These are phyloP conservation scores for Zoanthus gigantus DNA, from an alignment of 92 coral and sea anemone species.

Conservation along the genomic window DNA sequence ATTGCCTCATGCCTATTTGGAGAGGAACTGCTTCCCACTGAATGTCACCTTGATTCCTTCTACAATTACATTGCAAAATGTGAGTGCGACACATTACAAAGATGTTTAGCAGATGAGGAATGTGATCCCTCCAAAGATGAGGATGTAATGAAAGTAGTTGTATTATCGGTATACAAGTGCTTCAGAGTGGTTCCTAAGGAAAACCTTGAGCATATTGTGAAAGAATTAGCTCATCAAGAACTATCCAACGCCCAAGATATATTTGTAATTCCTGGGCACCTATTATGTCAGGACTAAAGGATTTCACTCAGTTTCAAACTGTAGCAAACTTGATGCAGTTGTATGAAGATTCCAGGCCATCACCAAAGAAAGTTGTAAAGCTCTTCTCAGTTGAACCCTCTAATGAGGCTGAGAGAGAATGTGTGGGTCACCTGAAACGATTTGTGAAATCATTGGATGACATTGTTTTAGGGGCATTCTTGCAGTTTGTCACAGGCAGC, in stretches of 20 bases:
- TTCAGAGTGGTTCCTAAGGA: constrained; percentile 52
- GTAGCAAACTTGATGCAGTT: constrained; percentile 35
- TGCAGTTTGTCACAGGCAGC: constrained; percentile 52
- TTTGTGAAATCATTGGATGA: constrained; percentile 55
- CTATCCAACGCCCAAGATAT: constrained; percentile 62
- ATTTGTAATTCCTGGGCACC: constrained; percentile 64
- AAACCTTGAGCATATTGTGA: constrained; percentile 39
- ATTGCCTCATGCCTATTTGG: constrained; percentile 48
- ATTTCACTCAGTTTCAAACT: constrained; percentile 34
- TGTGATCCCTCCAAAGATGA: constrained; percentile 56
- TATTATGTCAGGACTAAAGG: constrained; percentile 33
- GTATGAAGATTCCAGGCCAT: constrained; percentile 48
- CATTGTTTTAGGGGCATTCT: constrained; percentile 22
- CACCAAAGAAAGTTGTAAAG: constrained; percentile 52
- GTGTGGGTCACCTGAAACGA: constrained; percentile 49
- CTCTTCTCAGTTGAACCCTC: constrained; percentile 49
- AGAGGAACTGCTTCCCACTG: constrained; percentile 45
- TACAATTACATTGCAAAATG: constrained; percentile 47
- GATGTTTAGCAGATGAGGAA: constrained; percentile 46
- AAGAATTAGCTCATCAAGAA: constrained; percentile 65
- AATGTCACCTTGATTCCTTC: constrained; percentile 43
- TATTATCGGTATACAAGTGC: constrained; percentile 55
- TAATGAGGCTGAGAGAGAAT: constrained; percentile 53
- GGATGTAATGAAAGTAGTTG: constrained; percentile 54
- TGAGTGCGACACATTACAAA: constrained; percentile 53